phyloP scores from a whole-genome alignment of 53 echinoderm and acorn worm genomes.

The Arbacia lixula region DNA sequence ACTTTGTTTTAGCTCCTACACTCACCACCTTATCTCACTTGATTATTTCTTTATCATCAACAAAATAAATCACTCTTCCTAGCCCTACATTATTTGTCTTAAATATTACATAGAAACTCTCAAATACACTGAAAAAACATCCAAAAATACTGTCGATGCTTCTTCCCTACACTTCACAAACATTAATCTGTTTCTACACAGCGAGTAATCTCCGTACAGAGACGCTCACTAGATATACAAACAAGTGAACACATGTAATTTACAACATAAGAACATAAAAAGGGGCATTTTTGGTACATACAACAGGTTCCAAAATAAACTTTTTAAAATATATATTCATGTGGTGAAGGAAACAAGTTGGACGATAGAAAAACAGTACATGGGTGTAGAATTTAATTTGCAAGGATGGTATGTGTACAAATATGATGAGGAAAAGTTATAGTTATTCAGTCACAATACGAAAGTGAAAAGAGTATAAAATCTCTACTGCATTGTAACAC shows the following conservation, averaged over 20 bases:
- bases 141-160: background rate
- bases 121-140: conserved; percentile 28
- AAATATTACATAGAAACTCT: conserved; percentile 39
- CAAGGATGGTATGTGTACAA: background rate
- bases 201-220: conserved; percentile 9
- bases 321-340: conserved; percentile 51
- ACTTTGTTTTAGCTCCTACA: background rate
- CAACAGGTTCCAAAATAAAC: conserved; percentile 39
- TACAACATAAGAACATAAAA: conserved; percentile 48
- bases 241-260: conserved; percentile 38
- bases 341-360: no score
- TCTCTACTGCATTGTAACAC: background rate
- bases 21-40: background rate
- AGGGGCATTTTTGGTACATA: conserved; percentile 24
- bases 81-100: conserved; percentile 41
- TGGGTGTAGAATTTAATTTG: background rate
- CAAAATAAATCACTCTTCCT: conserved; percentile 56
- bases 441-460: conserved; percentile 9
- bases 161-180: conserved; percentile 2
- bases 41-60: conserved; percentile 20
- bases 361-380: no score
- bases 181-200: background rate
- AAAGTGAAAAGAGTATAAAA: background rate
- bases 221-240: conserved; percentile 43
- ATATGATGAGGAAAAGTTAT: background rate